These are phyloP conservation scores for Sebastes trivittatus DNA, from an alignment of 2,797 vertebrate species.

Conservation along the genomic window DNA sequence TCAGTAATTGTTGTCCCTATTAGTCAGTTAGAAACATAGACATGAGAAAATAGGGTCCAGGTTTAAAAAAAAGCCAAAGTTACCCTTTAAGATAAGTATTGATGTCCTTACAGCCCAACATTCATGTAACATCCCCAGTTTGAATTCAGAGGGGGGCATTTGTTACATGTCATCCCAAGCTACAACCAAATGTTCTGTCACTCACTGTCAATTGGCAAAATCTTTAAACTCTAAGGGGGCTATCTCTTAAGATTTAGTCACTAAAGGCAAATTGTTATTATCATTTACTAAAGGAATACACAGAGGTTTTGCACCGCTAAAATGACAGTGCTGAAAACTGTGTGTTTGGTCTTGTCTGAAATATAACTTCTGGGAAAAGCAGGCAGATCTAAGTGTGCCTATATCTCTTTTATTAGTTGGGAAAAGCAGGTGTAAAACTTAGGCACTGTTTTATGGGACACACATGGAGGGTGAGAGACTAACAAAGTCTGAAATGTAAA, in stretches of 20 bases:
- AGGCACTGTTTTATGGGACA: not conserved
- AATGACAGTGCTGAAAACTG: not conserved
- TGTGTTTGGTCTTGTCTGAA: not conserved
- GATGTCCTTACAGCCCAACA: constrained; percentile 7
- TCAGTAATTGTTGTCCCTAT: not conserved
- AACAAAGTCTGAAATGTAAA: not conserved
- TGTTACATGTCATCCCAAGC: not conserved
- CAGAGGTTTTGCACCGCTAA: not conserved
- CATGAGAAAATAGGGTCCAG: not conserved
- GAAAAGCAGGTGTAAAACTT: not conserved
- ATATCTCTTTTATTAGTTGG: not conserved
- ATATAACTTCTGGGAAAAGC: not conserved
- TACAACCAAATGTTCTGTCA: not conserved
- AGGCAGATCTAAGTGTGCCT: too few species aligned
- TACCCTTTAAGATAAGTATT: constrained; percentile 6
- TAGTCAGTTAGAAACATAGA: not conserved
- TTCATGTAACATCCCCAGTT: not conserved
- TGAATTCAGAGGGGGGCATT: not conserved
- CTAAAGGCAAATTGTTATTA: not conserved
- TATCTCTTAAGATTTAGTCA: not conserved
- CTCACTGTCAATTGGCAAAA: not conserved
- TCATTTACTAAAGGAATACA: not conserved
- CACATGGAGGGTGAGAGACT: not conserved
- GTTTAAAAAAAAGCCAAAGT: not conserved
- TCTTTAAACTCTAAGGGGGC: not conserved